A percentile compares a stretch with the other conserved stretches of the same genome.
These are phyloP conservation scores for Pectinophora gossypiella DNA, from an alignment of 1,140 invertebrate species.

Conservation along the genomic window DNA sequence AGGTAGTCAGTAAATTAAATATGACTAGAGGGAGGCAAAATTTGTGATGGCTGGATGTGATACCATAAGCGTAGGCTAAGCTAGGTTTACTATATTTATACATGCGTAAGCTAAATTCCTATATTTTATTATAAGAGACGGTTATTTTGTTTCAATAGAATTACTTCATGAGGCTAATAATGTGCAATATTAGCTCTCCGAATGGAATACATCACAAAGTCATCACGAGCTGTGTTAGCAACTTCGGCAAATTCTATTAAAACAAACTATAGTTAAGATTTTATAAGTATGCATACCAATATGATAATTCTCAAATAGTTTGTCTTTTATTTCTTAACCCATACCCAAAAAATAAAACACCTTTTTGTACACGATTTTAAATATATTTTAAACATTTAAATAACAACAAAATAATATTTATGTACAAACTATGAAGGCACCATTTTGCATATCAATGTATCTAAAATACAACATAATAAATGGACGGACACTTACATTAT, in stretches of 20 bases:
- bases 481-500: not conserved
- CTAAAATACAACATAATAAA: not conserved
- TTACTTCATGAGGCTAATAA: too few relatives aligned
- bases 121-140: conserved; percentile 55
- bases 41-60: conserved; percentile 67
- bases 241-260: too few relatives aligned
- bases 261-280: too few relatives aligned
- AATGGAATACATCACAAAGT: too few relatives aligned
- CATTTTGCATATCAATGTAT: not conserved
- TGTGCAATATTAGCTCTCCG: too few relatives aligned
- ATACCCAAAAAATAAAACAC: not conserved
- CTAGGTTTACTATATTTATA: conserved; percentile 19
- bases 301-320: conserved; percentile 28
- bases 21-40: conserved; percentile 9
- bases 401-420: not conserved
- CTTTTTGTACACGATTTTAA: not conserved
- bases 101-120: conserved; percentile 56
- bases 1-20: conserved; percentile 18
- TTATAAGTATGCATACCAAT: conserved; percentile 55
- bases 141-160: conserved; percentile 20
- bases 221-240: too few relatives aligned
- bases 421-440: not conserved
- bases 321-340: conserved; percentile 21
- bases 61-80: conserved; percentile 20
- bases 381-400: too few relatives aligned